phyloP scores from a whole-genome alignment of 2,797 vertebrate species.

The Cottoperca gobio region DNA sequence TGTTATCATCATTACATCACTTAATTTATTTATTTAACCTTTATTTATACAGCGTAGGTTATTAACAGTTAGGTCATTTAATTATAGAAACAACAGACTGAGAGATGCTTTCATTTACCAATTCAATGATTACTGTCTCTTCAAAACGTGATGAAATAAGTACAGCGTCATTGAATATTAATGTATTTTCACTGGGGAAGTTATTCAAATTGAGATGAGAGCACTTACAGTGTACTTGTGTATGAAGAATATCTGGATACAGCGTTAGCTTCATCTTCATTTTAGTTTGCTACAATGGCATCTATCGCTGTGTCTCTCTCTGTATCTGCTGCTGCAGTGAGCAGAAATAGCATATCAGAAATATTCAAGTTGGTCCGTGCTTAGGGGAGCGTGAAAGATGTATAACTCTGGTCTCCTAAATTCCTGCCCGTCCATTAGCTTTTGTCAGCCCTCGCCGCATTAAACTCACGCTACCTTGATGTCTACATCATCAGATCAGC shows the following conservation, averaged over 20 bases:
- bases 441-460: conserved; percentile 35
- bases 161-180: conserved; percentile 4
- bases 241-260: neutral
- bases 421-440: conserved; percentile 55
- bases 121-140: neutral
- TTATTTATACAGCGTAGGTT: neutral
- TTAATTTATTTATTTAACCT: neutral
- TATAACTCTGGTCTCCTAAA: conserved; percentile 44
- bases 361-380: conserved; percentile 53
- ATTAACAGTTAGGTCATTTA: too few relatives aligned
- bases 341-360: conserved; percentile 57
- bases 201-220: conserved; percentile 23
- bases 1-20: too few relatives aligned
- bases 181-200: neutral
- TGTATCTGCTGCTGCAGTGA: conserved; percentile 31
- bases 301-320: neutral
- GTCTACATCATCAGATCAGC: conserved; percentile 41
- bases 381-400: conserved; percentile 57
- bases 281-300: conserved; percentile 21
- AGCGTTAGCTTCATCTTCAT: conserved; percentile 9
- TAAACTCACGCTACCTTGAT: conserved; percentile 43
- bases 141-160: conserved; percentile 3
- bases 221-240: conserved; percentile 9
- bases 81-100: too few relatives aligned
- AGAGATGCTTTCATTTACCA: too few relatives aligned